phyloP scores from a whole-genome alignment of 2,113 vertebrate genomes.

The Fregata magnificens region DNA sequence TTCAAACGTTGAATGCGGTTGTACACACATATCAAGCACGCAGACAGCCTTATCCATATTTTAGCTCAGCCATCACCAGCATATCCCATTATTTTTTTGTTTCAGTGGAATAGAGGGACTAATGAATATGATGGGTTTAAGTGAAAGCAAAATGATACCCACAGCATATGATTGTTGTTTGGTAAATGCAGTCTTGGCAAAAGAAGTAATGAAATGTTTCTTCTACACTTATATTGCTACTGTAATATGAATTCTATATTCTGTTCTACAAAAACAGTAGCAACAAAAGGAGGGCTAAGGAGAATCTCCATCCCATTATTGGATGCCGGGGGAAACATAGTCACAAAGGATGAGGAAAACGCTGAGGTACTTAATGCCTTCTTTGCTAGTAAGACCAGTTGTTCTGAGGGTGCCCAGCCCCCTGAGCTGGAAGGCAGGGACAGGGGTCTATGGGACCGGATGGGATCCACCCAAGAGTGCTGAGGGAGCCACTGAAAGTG shows the following conservation, averaged over 20 bases:
- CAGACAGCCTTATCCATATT: neutral
- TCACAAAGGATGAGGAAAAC: neutral
- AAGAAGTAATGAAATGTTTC: neutral
- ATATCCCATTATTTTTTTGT: neutral
- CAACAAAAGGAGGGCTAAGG: neutral
- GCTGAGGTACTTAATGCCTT: neutral
- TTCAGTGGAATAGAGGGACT: neutral
- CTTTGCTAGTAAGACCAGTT: neutral
- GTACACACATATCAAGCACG: neutral
- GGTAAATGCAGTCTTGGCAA: neutral
- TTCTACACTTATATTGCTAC: neutral
- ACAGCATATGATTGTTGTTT: neutral
- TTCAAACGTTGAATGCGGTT: neutral
- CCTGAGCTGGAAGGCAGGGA: neutral
- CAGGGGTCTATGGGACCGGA: too few relatives aligned
- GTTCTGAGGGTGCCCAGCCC: accelerated
- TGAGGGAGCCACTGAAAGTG: too few relatives aligned
- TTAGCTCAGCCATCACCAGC: neutral
- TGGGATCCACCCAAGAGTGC: too few relatives aligned
- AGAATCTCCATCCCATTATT: neutral
- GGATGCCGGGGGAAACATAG: neutral
- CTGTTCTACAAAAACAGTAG: neutral
- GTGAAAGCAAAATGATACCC: neutral
- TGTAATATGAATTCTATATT: neutral
- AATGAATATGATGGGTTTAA: neutral